These are phyloP conservation scores for Porites lobata DNA, from an alignment of 92 coral and sea anemone species.

Conservation along the genomic window DNA sequence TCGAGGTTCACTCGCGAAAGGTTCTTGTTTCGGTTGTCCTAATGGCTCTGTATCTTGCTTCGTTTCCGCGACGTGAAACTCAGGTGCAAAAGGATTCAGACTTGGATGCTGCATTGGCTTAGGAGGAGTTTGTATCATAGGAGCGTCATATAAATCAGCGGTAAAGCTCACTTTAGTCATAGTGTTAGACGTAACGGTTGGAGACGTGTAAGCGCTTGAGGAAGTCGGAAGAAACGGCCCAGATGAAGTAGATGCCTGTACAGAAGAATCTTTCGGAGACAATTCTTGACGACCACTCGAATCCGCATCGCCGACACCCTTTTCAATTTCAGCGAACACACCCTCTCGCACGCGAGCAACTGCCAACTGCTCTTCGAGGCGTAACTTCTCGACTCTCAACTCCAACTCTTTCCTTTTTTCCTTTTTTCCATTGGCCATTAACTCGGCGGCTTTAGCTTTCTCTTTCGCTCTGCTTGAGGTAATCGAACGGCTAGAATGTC, in stretches of 20 bases:
- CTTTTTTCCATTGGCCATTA: too few species aligned
- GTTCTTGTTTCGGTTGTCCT: too few species aligned
- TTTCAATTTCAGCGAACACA: constrained; percentile 8
- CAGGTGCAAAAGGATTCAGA: too few species aligned
- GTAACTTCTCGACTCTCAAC: too few species aligned
- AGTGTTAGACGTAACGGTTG: too few species aligned
- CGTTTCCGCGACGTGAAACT: too few species aligned
- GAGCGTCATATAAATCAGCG: background rate
- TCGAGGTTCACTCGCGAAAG: too few species aligned
- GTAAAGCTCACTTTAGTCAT: background rate
- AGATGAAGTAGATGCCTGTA: too few species aligned
- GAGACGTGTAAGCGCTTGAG: too few species aligned
- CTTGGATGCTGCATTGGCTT: background rate
- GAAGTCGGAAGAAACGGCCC: too few species aligned
- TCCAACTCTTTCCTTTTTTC: background rate
- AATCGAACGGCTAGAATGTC: background rate
- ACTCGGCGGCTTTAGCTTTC: constrained; percentile 1
- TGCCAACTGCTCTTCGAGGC: constrained; percentile 13
- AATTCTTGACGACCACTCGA: background rate
- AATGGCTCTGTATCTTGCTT: too few species aligned
- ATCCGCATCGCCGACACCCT: background rate
- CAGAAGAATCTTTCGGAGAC: too few species aligned
- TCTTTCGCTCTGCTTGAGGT: background rate
- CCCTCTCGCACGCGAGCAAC: background rate
- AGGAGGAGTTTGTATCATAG: background rate